These are phyloP conservation scores for Asbolus verrucosus DNA, from an alignment of 1,140 invertebrate genomes.

Conservation along the genomic window DNA sequence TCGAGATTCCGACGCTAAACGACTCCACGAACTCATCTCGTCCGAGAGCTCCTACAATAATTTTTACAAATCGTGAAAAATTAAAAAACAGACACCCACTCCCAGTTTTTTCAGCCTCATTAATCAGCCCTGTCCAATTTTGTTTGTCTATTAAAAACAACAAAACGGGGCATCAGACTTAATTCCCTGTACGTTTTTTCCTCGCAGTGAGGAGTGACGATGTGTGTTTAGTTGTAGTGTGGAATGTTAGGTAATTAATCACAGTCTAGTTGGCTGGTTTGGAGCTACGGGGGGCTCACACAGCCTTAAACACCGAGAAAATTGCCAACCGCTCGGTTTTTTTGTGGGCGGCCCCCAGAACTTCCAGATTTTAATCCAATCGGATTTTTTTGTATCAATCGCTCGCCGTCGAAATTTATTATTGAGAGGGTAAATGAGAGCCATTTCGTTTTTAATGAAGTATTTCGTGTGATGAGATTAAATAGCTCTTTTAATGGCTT, in stretches of 20 bases:
- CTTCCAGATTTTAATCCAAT: constrained; percentile 22
- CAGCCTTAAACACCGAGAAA: constrained; percentile 34
- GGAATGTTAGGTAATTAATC: constrained; percentile 47
- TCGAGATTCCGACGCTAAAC: constrained; percentile 36
- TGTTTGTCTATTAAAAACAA: constrained; percentile 3
- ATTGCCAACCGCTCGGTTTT: constrained; percentile 39
- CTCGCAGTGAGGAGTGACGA: constrained; percentile 47
- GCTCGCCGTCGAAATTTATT: constrained; percentile 7
- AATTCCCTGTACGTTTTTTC: constrained; percentile 36
- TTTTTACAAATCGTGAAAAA: constrained; percentile 30
- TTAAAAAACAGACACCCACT: constrained; percentile 9
- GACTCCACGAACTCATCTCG: constrained; percentile 1
- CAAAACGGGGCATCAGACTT: constrained; percentile 5
- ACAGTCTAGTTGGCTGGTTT: constrained; percentile 43
- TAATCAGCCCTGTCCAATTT: constrained; percentile 25
- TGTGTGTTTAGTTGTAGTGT: constrained; percentile 51
- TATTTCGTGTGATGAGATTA: constrained; percentile 24
- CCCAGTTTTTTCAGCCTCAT: neutral
- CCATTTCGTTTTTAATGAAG: neutral
- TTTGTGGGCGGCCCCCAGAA: constrained; percentile 9
- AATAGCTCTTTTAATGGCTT: constrained; percentile 30
- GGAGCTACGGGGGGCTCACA: constrained; percentile 20
- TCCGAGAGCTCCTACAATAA: neutral
- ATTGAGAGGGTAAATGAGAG: constrained; percentile 1
- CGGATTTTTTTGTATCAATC: neutral